Percentiles rank a stretch among this genome's conserved stretches.
These are phyloP conservation scores for Drosophila pseudoananassae DNA, from an alignment of 1,140 invertebrate genomes.

Conservation along the genomic window DNA sequence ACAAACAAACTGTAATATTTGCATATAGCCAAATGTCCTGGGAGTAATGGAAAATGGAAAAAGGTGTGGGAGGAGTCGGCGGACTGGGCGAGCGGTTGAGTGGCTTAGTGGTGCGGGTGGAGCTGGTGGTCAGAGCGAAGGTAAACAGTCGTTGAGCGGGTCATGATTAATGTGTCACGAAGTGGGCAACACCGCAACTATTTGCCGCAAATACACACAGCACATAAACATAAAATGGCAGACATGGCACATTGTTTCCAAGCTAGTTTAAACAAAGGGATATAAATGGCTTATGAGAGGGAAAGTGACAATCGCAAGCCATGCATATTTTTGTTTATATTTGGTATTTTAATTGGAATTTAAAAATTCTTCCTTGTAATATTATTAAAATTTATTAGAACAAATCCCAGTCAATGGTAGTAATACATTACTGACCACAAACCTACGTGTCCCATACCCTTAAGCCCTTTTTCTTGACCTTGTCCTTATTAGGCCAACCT, in stretches of 20 bases:
- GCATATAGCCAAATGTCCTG: constrained; percentile 69
- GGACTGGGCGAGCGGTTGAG: background rate
- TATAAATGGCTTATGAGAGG: background rate
- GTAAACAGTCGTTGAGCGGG: constrained; percentile 78
- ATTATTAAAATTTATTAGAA: background rate
- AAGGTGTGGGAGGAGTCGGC: background rate
- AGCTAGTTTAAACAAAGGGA: background rate
- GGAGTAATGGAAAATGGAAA: constrained; percentile 15
- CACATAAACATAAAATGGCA: constrained; percentile 13
- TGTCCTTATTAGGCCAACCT: constrained; percentile 5
- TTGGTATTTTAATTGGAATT: background rate
- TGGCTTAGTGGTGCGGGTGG: background rate
- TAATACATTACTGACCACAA: background rate
- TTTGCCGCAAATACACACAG: constrained; percentile 38
- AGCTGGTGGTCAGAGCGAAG: constrained; percentile 40
- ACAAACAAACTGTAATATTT: constrained; percentile 70
- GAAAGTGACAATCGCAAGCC: no score
- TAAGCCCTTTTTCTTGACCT: constrained; percentile 17
- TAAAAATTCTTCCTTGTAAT: no score
- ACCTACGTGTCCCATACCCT: background rate
- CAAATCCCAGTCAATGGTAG: no score
- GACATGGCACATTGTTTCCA: constrained; percentile 57
- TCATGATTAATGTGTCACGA: constrained; percentile 81
- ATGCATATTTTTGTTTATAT: background rate
- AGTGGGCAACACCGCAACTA: constrained; percentile 57